These are phyloP conservation scores for Microcebus ravelobensis DNA, from an alignment of 2,113 vertebrate species.

Conservation along the genomic window DNA sequence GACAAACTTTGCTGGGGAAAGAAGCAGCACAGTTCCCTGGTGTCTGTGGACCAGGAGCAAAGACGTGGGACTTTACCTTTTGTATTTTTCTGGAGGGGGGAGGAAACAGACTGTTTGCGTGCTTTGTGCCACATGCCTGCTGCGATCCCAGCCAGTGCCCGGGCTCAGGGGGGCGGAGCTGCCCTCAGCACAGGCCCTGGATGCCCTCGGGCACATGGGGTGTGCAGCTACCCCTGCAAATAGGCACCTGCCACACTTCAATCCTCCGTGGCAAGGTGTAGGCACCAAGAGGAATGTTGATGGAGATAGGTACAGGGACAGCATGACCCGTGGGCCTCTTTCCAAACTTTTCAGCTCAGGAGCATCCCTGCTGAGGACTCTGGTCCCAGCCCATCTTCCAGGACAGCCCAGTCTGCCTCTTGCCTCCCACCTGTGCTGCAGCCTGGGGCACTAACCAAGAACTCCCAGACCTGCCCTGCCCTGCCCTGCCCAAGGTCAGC, in stretches of 20 bases:
- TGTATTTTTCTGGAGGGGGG: constrained; percentile 81
- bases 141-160: neutral
- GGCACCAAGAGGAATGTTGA: accelerated
- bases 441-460: neutral
- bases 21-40: neutral
- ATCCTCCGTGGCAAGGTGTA: neutral
- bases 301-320: neutral
- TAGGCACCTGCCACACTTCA: neutral
- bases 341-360: neutral
- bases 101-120: constrained; percentile 75
- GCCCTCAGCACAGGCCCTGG: neutral
- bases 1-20: neutral
- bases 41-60: neutral
- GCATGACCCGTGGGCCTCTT: accelerated
- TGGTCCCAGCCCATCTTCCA: neutral
- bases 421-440: neutral
- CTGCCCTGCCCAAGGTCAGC: neutral
- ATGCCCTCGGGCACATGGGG: accelerated
- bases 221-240: neutral
- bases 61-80: constrained; percentile 72
- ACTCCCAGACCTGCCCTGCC: neutral
- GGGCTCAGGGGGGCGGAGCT: neutral
- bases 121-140: constrained; percentile 69
- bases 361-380: neutral
- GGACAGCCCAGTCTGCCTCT: neutral